phyloP scores from a whole-genome alignment of 2,797 vertebrate species.

The Acanthurus lineatus region DNA sequence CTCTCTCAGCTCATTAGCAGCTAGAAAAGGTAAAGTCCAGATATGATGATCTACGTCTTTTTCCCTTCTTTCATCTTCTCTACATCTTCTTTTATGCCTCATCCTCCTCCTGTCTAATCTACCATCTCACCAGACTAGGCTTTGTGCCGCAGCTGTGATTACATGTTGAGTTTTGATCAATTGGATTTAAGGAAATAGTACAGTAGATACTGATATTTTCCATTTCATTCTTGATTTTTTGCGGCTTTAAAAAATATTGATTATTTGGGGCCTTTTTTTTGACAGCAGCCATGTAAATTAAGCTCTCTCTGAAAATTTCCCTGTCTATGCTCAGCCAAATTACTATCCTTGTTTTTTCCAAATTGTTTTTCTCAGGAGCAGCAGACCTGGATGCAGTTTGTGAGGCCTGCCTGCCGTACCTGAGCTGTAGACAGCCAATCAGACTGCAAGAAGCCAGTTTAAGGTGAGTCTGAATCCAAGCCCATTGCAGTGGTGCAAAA shows the following conservation, averaged over 20 bases:
- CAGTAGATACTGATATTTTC: background rate
- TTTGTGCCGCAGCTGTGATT: background rate
- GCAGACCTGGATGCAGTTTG: constrained; percentile 90
- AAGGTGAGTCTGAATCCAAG: constrained; percentile 83
- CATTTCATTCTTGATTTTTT: background rate
- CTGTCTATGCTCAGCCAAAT: background rate
- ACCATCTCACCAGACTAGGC: background rate
- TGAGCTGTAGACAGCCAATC: constrained; percentile 92
- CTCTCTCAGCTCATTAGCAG: constrained; percentile 67
- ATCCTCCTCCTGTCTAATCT: constrained; percentile 3
- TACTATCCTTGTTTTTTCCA: background rate
- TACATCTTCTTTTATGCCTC: constrained; percentile 20
- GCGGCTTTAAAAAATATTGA: background rate
- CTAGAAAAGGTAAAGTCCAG: constrained; percentile 58
- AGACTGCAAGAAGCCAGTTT: constrained; percentile 92
- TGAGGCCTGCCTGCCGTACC: constrained; percentile 92
- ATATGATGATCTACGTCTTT: constrained; percentile 17
- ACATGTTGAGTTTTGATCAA: constrained; percentile 4
- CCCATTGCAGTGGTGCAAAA: too few species aligned
- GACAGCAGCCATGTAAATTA: too few species aligned
- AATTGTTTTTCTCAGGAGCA: constrained; percentile 86
- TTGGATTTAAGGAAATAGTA: background rate
- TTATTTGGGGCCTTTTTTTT: too few species aligned
- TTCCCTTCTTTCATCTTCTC: constrained; percentile 44
- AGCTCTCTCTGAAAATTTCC: too few species aligned